Conservation (phyloP, 2,888 invertebrate species). For the Leistus spinibarbis region DNA sequence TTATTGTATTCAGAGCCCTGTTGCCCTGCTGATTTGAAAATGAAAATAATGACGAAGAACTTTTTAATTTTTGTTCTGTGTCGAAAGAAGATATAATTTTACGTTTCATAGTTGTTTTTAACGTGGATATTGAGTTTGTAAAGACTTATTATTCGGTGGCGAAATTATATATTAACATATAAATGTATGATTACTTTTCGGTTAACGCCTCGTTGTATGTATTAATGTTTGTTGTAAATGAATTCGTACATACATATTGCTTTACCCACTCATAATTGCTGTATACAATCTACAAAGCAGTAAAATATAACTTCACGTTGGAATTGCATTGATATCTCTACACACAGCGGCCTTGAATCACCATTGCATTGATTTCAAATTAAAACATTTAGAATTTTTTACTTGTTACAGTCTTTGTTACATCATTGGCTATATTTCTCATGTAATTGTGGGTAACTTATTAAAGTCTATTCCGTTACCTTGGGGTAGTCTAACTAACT, state of each 20-base stretch:
- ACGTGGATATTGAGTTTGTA: too few relatives aligned
- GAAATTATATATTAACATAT: background rate
- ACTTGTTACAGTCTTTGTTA: slow-evolving; percentile 24
- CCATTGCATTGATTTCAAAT: slow-evolving; percentile 37
- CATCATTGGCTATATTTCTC: slow-evolving; percentile 27
- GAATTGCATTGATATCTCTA: background rate
- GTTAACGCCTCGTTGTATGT: background rate
- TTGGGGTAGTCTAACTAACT: slow-evolving; percentile 21
- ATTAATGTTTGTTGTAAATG: background rate
- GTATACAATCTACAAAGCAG: background rate
- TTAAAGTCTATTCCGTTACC: slow-evolving; percentile 11
- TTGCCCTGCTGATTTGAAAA: background rate
- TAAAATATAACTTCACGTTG: background rate
- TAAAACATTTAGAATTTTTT: slow-evolving; percentile 39
- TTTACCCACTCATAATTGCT: background rate
- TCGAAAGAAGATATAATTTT: background rate
- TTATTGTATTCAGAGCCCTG: background rate
- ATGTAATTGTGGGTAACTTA: slow-evolving; percentile 28
- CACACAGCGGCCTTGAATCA: slow-evolving; percentile 25
- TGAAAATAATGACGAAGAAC: background rate
- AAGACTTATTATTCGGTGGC: background rate
- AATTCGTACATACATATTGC: background rate
- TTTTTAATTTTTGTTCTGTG: background rate
- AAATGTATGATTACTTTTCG: background rate
- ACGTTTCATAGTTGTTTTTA: too few relatives aligned